Conservation (phyloP, 2,797 vertebrate species). For the Phylloscopus collybita region DNA sequence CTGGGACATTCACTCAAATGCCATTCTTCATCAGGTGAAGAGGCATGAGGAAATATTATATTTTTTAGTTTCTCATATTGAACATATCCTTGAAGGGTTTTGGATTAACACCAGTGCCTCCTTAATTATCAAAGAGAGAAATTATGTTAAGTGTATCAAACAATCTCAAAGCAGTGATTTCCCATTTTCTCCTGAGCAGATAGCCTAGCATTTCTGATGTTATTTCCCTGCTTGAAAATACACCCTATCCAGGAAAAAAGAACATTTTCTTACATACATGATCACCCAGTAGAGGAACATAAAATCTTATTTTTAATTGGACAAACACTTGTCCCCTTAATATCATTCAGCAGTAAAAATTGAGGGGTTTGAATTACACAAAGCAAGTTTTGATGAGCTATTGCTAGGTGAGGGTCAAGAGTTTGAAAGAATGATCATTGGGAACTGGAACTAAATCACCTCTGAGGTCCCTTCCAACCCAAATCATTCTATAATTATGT, state of each 20-base stretch:
- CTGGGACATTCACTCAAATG: neutral
- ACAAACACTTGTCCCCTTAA: neutral
- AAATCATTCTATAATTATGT: neutral
- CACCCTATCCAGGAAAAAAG: neutral
- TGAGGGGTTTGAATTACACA: neutral
- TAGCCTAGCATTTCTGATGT: neutral
- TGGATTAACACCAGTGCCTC: neutral
- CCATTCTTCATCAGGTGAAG: neutral
- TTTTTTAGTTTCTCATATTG: neutral
- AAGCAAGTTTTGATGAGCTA: neutral
- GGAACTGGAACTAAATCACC: neutral
- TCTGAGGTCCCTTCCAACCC: neutral
- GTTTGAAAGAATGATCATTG: neutral
- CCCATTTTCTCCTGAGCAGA: neutral
- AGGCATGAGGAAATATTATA: neutral
- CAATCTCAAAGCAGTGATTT: neutral
- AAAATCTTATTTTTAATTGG: neutral
- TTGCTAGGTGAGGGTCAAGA: neutral
- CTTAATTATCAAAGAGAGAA: neutral
- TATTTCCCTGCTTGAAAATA: neutral
- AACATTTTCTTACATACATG: neutral
- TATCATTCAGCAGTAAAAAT: neutral
- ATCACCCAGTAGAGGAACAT: neutral
- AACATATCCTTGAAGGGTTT: neutral
- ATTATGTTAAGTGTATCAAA: neutral